These are phyloP conservation scores for Synergus umbraculus DNA, from an alignment of 2,888 invertebrate genomes.

Conservation along the genomic window DNA sequence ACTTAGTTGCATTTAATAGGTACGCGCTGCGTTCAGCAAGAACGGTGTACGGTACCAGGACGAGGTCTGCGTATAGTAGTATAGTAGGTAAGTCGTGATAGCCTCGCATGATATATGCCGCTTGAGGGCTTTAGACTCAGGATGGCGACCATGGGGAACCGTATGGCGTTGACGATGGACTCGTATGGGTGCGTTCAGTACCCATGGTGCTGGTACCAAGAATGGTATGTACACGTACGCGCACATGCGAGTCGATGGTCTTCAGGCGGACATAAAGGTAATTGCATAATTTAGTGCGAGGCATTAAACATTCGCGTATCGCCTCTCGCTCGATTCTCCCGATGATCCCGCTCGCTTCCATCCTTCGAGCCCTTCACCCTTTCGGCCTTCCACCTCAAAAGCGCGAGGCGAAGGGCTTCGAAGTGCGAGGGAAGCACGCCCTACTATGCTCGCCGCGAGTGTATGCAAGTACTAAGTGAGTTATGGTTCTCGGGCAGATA, in stretches of 20 bases:
- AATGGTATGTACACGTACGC: slow-evolving; percentile 31
- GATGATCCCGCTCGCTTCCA: slow-evolving; percentile 20
- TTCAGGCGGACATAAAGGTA: slow-evolving; percentile 52
- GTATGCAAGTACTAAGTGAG: slow-evolving; percentile 73
- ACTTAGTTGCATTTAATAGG: slow-evolving; percentile 41
- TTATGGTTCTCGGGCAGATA: slow-evolving; percentile 74
- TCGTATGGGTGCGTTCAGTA: slow-evolving; percentile 37
- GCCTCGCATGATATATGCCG: slow-evolving; percentile 41
- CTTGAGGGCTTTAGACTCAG: slow-evolving; percentile 20
- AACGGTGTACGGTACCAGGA: slow-evolving; percentile 3
- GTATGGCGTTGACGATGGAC: slow-evolving; percentile 29
- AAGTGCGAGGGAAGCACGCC: slow-evolving; percentile 49
- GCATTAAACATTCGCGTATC: slow-evolving; percentile 66
- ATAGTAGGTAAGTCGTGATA: slow-evolving; percentile 44
- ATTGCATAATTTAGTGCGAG: slow-evolving; percentile 71
- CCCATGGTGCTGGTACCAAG: slow-evolving; percentile 15
- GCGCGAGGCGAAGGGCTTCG: slow-evolving; percentile 43
- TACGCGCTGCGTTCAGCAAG: slow-evolving; percentile 34
- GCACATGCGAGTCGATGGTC: slow-evolving; percentile 28
- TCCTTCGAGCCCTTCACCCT: slow-evolving; percentile 25
- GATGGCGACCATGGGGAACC: slow-evolving; percentile 9
- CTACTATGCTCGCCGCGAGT: slow-evolving; percentile 45
- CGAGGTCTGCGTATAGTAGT: slow-evolving; percentile 23
- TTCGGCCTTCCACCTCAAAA: slow-evolving; percentile 42
- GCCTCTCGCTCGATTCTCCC: slow-evolving; percentile 48